A percentile compares a stretch with the other conserved stretches of the same genome.
phyloP scores from a whole-genome alignment of 2,797 vertebrate genomes.

The Euthynnus affinis region DNA sequence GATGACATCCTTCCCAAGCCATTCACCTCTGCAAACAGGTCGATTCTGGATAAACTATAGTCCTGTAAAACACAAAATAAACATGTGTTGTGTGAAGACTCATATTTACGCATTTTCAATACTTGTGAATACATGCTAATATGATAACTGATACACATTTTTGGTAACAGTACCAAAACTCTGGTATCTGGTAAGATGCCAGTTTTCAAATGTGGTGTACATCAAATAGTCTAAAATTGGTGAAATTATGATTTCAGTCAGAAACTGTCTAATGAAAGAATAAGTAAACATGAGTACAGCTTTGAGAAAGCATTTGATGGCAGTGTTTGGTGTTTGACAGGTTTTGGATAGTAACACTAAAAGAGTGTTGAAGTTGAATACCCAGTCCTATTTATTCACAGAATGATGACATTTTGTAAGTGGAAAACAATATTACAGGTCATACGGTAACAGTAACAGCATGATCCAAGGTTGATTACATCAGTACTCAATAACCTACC shows the following conservation, averaged over 20 bases:
- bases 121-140: background rate
- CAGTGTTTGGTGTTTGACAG: background rate
- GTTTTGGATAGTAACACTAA: too few species aligned
- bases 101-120: background rate
- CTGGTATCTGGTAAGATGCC: too few species aligned
- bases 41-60: conserved; percentile 91
- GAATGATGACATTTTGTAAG: background rate
- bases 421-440: background rate
- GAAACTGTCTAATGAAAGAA: background rate
- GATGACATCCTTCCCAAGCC: conserved; percentile 90
- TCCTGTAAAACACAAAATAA: conserved; percentile 83
- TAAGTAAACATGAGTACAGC: background rate
- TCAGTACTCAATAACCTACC: conserved; percentile 81
- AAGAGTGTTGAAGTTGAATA: background rate
- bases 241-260: background rate
- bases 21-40: conserved; percentile 92
- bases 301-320: background rate
- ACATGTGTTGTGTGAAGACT: background rate
- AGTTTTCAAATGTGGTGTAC: background rate
- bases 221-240: background rate
- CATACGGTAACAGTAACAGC: background rate
- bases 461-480: background rate
- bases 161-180: too few species aligned
- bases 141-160: too few species aligned
- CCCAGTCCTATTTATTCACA: background rate